A percentile compares a stretch with the other conserved stretches of the same genome.
phyloP scores from a whole-genome alignment of 2,113 vertebrate genomes.

The Myiozetetes cayanensis region DNA sequence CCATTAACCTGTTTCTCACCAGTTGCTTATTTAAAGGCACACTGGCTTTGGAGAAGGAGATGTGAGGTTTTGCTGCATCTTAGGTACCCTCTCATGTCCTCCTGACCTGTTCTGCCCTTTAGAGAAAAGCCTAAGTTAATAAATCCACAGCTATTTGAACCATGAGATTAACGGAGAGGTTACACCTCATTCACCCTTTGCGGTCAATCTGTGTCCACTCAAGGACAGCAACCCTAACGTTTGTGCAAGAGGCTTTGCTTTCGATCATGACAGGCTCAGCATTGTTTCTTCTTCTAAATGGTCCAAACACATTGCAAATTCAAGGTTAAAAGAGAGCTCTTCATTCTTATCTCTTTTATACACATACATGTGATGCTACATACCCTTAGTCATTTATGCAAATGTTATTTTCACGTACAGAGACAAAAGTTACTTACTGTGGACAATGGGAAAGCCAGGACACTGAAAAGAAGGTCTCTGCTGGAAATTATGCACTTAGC shows the following conservation, averaged over 20 bases:
- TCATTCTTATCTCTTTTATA: neutral
- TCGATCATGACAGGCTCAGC: neutral
- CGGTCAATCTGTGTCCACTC: neutral
- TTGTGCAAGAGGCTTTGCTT: neutral
- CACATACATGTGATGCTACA: neutral
- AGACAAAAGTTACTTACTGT: conserved; percentile 69
- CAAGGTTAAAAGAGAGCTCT: neutral
- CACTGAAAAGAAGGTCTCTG: conserved; percentile 77
- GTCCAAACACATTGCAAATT: neutral
- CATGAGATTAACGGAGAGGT: neutral
- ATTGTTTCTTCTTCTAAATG: neutral
- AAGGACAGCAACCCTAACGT: neutral
- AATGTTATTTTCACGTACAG: neutral
- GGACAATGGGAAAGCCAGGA: conserved; percentile 74
- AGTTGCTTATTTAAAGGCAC: neutral
- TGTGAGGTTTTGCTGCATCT: neutral
- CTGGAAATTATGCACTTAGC: conserved; percentile 66
- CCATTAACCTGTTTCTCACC: neutral
- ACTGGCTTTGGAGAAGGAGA: neutral
- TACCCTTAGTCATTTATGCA: neutral
- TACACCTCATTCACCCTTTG: neutral
- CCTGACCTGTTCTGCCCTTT: neutral
- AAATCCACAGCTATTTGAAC: neutral
- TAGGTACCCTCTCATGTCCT: neutral
- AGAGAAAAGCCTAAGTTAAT: neutral